These are phyloP conservation scores for Tolypeutes matacus DNA, from an alignment of 2,797 vertebrate genomes.

Conservation along the genomic window DNA sequence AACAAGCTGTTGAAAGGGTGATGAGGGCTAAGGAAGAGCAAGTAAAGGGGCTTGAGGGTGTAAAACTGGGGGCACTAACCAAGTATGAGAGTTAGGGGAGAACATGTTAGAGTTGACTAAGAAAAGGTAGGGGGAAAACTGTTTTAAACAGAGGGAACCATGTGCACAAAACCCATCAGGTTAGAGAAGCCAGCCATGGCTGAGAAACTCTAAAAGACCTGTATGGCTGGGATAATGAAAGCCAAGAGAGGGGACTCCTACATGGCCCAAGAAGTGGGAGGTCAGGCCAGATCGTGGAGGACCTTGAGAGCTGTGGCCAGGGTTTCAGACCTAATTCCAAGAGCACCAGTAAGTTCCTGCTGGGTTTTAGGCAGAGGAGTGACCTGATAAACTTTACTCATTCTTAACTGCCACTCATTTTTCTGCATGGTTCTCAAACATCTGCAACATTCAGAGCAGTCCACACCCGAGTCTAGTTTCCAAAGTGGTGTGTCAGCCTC, in stretches of 20 bases:
- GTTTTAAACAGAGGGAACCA: not conserved
- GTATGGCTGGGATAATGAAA: not conserved
- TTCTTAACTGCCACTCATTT: not conserved
- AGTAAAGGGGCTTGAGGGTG: not conserved
- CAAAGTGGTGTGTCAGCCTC: not conserved
- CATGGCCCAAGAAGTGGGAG: not conserved
- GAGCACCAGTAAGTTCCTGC: too few species aligned
- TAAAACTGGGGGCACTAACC: not conserved
- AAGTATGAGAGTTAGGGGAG: not conserved
- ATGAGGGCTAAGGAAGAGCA: not conserved
- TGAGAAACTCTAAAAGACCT: not conserved
- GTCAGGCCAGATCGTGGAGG: not conserved
- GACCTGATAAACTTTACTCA: not conserved
- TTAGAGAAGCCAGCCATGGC: not conserved
- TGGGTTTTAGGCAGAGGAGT: not conserved
- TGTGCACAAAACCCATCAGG: not conserved
- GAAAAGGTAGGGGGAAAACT: not conserved
- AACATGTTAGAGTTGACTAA: not conserved
- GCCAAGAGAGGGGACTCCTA: not conserved
- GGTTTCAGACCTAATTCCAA: not conserved
- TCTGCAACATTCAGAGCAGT: not conserved
- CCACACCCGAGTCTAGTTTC: not conserved
- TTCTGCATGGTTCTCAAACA: not conserved
- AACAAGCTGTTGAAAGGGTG: too few species aligned
- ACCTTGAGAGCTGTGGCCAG: not conserved